Evolutionary conservation across 1,140 invertebrate species (phyloP), one percentile per base, ranked within the genome.

Genomic region (Brachionus asplanchnoidis): DNA sequence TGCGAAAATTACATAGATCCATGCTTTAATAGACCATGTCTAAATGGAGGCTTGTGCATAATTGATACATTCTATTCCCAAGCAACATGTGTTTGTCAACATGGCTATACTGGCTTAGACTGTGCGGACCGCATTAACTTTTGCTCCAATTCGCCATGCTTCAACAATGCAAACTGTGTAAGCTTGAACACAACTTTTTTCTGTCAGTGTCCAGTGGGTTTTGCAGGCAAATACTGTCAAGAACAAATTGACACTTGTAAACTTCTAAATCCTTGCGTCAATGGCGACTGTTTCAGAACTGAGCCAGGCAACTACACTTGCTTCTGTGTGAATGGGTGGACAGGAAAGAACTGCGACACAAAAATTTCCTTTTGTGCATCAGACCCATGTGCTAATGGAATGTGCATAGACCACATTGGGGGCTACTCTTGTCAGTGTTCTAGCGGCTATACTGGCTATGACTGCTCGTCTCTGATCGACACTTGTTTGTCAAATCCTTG

Each of bases 1-100:
- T 97, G 95, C 89, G 94, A 96, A 90, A 91, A 92, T 3, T 60
- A 80, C n/a, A 14, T 32, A 1, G 40, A 80, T 56, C 77, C 77
- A 7, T 80, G 77, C 11, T 23, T 53, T 8, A 23, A 46, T 20
- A 28, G 17, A 1, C 26, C 53, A 23, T 84, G 83, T 53, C 17
- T 50, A 36, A 84, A 84, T 75, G 60, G 60, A 53, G 80, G 80
- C 11, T 32, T 46, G 6, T 83, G 80, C 36, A 26, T 36, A 8
- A 68, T 83, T 20, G 80, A 66, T 20, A 3, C 4, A n/a, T n/a
- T n/a, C 7, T 66, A 20, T 14, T 5, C 8, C 4, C 80, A 65
- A 83, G 80, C 32, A 17, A n/a, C 8, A 17, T 83, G 80, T 40
- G 8, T 68, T 6, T 83, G 80, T 46, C 40, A 66, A 36, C 32